phyloP scores from a whole-genome alignment of 2,888 invertebrate species.

The Spicauda simplicius region DNA sequence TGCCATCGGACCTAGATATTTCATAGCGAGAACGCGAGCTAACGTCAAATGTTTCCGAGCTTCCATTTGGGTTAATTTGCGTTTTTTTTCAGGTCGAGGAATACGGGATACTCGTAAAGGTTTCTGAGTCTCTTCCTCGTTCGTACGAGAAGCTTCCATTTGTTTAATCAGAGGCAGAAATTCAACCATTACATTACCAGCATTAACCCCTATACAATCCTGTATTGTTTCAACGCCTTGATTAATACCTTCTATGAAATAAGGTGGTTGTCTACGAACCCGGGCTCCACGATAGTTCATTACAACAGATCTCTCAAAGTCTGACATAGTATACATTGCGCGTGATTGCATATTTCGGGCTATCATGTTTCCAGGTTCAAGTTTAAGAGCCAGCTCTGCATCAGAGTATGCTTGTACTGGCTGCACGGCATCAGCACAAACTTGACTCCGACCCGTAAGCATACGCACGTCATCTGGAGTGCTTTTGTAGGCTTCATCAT shows the following conservation, averaged over 20 bases:
- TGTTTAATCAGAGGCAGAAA: conserved; percentile 74
- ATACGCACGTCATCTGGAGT: conserved; percentile 67
- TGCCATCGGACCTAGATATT: conserved; percentile 79
- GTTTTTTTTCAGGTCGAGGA: conserved; percentile 60
- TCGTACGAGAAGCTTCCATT: conserved; percentile 55
- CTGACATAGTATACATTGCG: conserved; percentile 77
- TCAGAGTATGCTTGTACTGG: conserved; percentile 73
- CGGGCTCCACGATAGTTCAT: conserved; percentile 72
- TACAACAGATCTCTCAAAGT: conserved; percentile 76
- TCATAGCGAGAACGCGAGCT: conserved; percentile 75
- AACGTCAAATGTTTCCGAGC: conserved; percentile 68
- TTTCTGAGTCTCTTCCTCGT: conserved; percentile 58
- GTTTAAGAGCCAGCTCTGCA: conserved; percentile 72
- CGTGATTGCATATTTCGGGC: conserved; percentile 77
- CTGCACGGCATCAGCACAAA: conserved; percentile 73
- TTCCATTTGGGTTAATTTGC: conserved; percentile 74
- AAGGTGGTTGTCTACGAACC: conserved; percentile 68
- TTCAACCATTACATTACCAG: conserved; percentile 73
- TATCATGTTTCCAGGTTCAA: conserved; percentile 72
- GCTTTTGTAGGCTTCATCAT: conserved; percentile 69
- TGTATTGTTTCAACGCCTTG: conserved; percentile 78
- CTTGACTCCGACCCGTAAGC: conserved; percentile 73
- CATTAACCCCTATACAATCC: conserved; percentile 75
- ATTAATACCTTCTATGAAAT: conserved; percentile 77
- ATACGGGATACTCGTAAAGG: conserved; percentile 66